Evolutionary conservation across 2,797 vertebrate genomes (phyloP), one percentile per base, ranked within the genome.

Genomic region (Pangasius krempfi): DNA sequence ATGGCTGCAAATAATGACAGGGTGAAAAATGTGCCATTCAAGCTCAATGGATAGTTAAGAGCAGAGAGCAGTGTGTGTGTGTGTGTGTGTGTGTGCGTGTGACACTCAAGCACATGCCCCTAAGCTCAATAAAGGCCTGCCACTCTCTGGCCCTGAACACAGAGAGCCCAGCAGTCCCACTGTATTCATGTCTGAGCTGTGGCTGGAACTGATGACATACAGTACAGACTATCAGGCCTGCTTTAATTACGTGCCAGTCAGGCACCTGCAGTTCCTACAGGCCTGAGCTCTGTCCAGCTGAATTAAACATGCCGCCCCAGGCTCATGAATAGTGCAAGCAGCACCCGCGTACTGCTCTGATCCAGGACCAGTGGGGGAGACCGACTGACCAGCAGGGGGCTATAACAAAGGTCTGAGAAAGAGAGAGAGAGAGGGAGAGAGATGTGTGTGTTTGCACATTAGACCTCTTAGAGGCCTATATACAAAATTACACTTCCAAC

Each of bases 281-380:
- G 92, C 91, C 93, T 91, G 92, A 94, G 94, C 95, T 93, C 94
- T 92, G 94, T 89, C 91, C 92, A 93, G 92, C 92, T 95, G 95
- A 96, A 96, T 96, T 95, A 96, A 96, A 95, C 95, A 96, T 96
- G 92, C 30, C 70, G 81, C 90, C 91, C 84, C 50, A 68, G 88
- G 89, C 91, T 96, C 93, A 96, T 96, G 94, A 96, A 96, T 96
- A 94, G 92, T 96, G 94, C 93, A 95, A 92, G 40, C 84, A 84
- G 90, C 91, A 91, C 93, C 93, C 93, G 44, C 37, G 52, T 89
- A 90, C 93, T 92, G 92, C 94, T 92, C 93, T 93, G 94, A 93
- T 94, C 92, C 83, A 89, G 92, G 93, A 92, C 93, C 94, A 93
- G 94, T 93, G 92, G 93, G 89, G 90, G 94, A 92, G 93, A 93